A percentile compares a stretch with the other conserved stretches of the same genome.
phyloP scores from a whole-genome alignment of 2,797 vertebrate species.

The Xenops minutus region DNA sequence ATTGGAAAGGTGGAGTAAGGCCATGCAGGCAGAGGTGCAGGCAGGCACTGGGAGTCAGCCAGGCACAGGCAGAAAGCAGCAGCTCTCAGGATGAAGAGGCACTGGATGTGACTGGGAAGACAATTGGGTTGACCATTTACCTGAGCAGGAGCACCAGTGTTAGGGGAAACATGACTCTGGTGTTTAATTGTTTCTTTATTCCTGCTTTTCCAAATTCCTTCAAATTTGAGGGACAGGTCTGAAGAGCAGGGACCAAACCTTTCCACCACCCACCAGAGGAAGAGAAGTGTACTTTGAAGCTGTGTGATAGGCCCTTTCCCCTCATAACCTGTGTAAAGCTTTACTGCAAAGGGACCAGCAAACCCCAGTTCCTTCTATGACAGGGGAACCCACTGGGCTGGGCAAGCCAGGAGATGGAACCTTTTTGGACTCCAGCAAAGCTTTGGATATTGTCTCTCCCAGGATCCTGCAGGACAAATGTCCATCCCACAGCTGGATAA shows the following conservation, averaged over 20 bases:
- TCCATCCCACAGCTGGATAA: not conserved
- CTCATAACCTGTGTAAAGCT: not conserved
- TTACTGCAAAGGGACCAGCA: not conserved
- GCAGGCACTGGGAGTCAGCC: not conserved
- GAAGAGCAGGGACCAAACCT: too few species aligned
- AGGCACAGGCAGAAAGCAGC: not conserved
- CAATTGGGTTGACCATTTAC: not conserved
- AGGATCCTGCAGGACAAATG: not conserved
- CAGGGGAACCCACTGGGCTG: not conserved
- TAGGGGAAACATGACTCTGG: not conserved
- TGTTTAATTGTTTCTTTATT: not conserved
- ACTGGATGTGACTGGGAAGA: not conserved
- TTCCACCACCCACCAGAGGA: not conserved
- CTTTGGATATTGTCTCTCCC: not conserved
- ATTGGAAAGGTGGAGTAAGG: not conserved
- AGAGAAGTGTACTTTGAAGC: not conserved
- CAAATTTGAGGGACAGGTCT: too few species aligned
- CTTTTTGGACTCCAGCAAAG: not conserved
- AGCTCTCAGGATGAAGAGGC: not conserved
- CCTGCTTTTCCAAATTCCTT: not conserved
- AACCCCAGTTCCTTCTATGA: not conserved
- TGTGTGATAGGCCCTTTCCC: not conserved
- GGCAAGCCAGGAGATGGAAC: not conserved
- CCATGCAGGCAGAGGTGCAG: not conserved
- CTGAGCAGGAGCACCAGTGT: not conserved